phyloP scores from a whole-genome alignment of 2,888 invertebrate species.

The Mimachlamys varia region DNA sequence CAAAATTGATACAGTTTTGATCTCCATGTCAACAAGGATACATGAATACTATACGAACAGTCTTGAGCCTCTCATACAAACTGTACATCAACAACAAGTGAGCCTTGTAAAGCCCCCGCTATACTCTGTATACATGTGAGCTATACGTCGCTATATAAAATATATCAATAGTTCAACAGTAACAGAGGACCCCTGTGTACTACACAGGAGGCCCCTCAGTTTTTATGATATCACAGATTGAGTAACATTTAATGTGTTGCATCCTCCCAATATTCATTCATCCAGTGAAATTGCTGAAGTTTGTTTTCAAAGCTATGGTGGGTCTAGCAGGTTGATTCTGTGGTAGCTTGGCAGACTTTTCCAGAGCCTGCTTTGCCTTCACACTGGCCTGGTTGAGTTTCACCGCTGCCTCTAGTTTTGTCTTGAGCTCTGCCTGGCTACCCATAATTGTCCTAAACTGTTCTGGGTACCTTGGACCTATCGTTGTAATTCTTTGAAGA shows the following conservation, averaged over 20 bases:
- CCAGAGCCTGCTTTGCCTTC: constrained; percentile 60
- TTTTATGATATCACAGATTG: neutral
- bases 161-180: constrained; percentile 32
- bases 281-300: constrained; percentile 92
- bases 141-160: constrained; percentile 5
- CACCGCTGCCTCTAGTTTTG: constrained; percentile 93
- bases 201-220: neutral
- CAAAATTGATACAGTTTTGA: constrained; percentile 12
- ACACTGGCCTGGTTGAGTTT: constrained; percentile 86
- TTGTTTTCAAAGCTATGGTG: constrained; percentile 84
- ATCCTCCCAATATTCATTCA: constrained; percentile 34
- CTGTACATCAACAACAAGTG: constrained; percentile 15
- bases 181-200: neutral
- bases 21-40: neutral
- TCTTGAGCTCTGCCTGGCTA: constrained; percentile 90
- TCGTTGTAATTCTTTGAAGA: constrained; percentile 93
- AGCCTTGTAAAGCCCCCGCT: constrained; percentile 1
- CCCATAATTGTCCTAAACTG: constrained; percentile 96
- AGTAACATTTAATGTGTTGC: neutral
- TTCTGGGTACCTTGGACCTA: constrained; percentile 96
- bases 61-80: constrained; percentile 20
- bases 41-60: neutral
- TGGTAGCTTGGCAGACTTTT: constrained; percentile 57
- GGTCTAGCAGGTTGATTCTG: constrained; percentile 58
- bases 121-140: neutral